These are phyloP conservation scores for Pentalonia nigronervosa DNA, from an alignment of 1,140 invertebrate species.

Conservation along the genomic window DNA sequence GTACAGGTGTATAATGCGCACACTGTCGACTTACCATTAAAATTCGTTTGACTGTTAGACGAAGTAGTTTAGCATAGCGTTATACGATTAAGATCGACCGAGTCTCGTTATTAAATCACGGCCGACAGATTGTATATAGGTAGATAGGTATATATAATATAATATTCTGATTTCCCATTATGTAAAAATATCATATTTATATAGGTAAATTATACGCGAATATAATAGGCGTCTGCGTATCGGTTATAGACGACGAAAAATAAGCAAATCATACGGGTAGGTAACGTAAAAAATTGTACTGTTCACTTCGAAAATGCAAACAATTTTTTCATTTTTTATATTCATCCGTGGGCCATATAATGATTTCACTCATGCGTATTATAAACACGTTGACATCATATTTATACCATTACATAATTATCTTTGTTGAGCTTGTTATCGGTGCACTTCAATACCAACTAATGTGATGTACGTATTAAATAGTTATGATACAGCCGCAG, in stretches of 20 bases:
- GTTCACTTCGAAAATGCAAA: neutral
- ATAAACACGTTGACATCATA: neutral
- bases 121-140: neutral
- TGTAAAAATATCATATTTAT: neutral
- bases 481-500: too few relatives aligned
- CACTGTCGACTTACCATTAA: neutral
- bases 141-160: neutral
- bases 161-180: neutral
- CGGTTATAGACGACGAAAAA: neutral
- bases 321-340: neutral
- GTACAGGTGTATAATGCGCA: neutral
- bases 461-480: too few relatives aligned
- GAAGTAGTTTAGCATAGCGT: neutral
- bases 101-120: slow-evolving; percentile 16
- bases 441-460: neutral
- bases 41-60: neutral
- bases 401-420: neutral
- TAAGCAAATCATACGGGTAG: neutral
- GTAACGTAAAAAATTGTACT: neutral
- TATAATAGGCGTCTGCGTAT: neutral
- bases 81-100: slow-evolving; percentile 7
- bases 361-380: neutral
- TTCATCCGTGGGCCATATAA: neutral
- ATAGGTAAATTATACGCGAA: neutral
- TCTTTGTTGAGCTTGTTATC: neutral